These are phyloP conservation scores for Melanostoma scalare DNA, from an alignment of 2,888 invertebrate genomes.

Conservation along the genomic window DNA sequence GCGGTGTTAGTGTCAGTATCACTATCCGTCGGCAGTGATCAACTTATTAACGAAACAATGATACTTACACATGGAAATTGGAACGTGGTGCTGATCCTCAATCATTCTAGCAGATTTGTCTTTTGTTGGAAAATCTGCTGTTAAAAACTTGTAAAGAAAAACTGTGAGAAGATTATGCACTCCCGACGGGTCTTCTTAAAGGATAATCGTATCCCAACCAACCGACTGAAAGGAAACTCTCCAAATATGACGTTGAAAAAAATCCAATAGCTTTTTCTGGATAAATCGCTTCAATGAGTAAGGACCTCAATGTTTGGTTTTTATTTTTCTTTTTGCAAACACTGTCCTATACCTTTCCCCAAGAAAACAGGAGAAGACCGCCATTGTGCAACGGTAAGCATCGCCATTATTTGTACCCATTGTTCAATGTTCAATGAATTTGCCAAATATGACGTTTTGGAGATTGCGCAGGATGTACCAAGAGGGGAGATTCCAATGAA, in stretches of 20 bases:
- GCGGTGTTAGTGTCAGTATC: conserved; percentile 53
- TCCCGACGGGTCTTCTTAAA: conserved; percentile 80
- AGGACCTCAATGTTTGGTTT: conserved; percentile 45
- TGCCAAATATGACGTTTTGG: conserved; percentile 8
- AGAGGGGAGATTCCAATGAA: conserved; percentile 52
- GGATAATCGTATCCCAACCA: conserved; percentile 64
- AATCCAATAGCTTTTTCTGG: conserved; percentile 54
- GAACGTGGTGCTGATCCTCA: conserved; percentile 81
- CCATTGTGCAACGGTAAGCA: conserved; percentile 54
- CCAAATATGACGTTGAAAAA: conserved; percentile 66
- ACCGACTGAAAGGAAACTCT: conserved; percentile 70
- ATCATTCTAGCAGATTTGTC: conserved; percentile 76
- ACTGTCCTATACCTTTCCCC: conserved; percentile 47
- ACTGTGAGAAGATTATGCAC: conserved; percentile 20
- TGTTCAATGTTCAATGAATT: conserved; percentile 7
- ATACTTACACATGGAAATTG: conserved; percentile 81
- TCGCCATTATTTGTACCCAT: conserved; percentile 63
- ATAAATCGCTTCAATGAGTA: conserved; percentile 63
- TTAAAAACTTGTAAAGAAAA: neutral
- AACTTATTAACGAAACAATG: conserved; percentile 10
- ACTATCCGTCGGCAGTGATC: conserved; percentile 58
- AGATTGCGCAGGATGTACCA: conserved; percentile 58
- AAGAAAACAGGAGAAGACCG: conserved; percentile 61
- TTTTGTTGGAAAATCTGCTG: neutral
- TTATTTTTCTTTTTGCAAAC: conserved; percentile 22